A percentile compares a stretch with the other conserved stretches of the same genome.
Evolutionary conservation across 2,888 invertebrate genomes (phyloP).

Genomic region (Hirtodrosophila duncani): DNA sequence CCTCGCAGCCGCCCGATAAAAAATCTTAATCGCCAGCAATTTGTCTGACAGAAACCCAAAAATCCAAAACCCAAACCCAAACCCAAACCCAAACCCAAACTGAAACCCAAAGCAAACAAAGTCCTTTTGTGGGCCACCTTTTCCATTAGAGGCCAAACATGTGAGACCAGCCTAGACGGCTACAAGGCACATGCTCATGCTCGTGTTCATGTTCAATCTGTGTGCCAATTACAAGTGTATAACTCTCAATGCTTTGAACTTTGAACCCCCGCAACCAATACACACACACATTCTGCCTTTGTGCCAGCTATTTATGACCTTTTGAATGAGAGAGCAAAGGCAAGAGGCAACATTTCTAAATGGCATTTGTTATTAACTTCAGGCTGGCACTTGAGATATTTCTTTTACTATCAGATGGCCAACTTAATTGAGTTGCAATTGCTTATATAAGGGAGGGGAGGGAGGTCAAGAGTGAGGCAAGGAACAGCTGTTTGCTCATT

Average conservation of each 20-base stretch:
- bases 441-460: slow-evolving; percentile 10
- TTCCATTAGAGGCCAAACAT: slow-evolving; percentile 33
- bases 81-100: background rate
- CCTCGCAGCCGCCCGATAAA: slow-evolving; percentile 43
- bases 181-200: background rate
- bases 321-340: background rate
- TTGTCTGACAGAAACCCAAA: slow-evolving; percentile 38
- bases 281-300: too few species aligned
- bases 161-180: slow-evolving; percentile 7
- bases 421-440: slow-evolving; percentile 70
- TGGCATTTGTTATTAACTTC: slow-evolving; percentile 37
- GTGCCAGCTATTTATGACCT: slow-evolving; percentile 21
- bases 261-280: slow-evolving; percentile 27
- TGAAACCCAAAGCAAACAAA: slow-evolving; percentile 12
- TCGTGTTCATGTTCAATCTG: slow-evolving; percentile 8
- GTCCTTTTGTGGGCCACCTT: slow-evolving; percentile 40
- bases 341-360: slow-evolving; percentile 5
- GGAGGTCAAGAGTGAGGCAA: background rate
- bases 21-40: slow-evolving; percentile 64
- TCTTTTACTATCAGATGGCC: slow-evolving; percentile 44
- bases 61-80: slow-evolving; percentile 22
- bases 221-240: slow-evolving; percentile 33
- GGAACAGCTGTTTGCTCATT: background rate
- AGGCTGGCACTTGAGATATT: slow-evolving; percentile 32
- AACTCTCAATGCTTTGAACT: slow-evolving; percentile 30